These are phyloP conservation scores for Drosophila pallidifrons DNA, from an alignment of 1,140 invertebrate genomes.

Conservation along the genomic window DNA sequence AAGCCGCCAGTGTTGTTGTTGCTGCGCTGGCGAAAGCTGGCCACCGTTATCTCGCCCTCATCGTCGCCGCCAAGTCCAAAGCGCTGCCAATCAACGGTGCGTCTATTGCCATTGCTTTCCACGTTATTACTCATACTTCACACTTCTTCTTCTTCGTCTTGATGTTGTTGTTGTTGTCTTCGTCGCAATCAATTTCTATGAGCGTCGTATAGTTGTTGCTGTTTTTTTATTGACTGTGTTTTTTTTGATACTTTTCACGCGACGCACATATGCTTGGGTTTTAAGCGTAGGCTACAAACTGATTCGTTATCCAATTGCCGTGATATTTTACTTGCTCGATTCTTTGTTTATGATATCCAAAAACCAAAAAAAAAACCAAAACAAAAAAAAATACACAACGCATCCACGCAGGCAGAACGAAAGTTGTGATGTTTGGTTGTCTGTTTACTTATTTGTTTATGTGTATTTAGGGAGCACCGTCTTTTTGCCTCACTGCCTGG, in stretches of 20 bases:
- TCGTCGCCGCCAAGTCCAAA: conserved; percentile 83
- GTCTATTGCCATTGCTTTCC: conserved; percentile 70
- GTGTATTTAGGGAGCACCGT: conserved; percentile 7
- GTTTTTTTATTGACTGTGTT: conserved; percentile 8
- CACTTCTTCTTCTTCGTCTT: too few species aligned
- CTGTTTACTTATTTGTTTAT: conserved; percentile 3
- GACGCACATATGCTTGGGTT: conserved; percentile 1
- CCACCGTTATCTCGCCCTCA: conserved; percentile 68
- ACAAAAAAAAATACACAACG: conserved; percentile 4
- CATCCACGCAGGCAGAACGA: conserved; percentile 63
- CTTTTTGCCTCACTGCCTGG: conserved; percentile 43
- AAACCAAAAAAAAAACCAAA: background rate
- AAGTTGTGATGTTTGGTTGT: too few species aligned
- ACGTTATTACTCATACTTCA: conserved; percentile 72
- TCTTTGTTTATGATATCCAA: conserved; percentile 45
- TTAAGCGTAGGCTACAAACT: conserved; percentile 25
- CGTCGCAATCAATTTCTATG: conserved; percentile 25
- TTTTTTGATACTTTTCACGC: background rate
- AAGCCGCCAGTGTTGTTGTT: conserved; percentile 88
- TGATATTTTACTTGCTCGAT: conserved; percentile 18
- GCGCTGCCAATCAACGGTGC: conserved; percentile 79
- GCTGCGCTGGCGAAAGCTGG: conserved; percentile 84
- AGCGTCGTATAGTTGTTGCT: conserved; percentile 19
- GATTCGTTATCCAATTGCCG: conserved; percentile 40
- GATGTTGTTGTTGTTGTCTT: conserved; percentile 19